A percentile compares a stretch with the other conserved stretches of the same genome.
Conservation (phyloP, 1,140 invertebrate species). For the Heliconius melpomene region DNA sequence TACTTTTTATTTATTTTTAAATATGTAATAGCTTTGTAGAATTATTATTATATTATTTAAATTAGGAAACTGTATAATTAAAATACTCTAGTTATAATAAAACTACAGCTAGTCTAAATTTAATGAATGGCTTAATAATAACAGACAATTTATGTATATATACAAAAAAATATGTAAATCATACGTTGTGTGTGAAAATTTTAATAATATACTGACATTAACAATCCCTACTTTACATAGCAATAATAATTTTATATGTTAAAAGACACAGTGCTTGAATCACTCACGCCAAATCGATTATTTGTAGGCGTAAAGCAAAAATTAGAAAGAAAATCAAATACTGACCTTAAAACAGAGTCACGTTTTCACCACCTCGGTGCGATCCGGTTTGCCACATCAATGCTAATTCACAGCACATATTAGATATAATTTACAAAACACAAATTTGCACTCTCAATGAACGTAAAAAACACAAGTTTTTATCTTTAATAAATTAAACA, state of each 20-base stretch:
- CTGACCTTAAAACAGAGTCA: slow-evolving; percentile 76
- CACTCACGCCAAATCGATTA: background rate
- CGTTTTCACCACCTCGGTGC: slow-evolving; percentile 71
- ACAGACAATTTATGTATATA: background rate
- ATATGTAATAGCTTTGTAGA: no score
- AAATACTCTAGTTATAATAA: no score
- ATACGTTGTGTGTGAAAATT: no score
- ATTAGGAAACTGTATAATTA: no score
- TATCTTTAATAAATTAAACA: slow-evolving; percentile 26
- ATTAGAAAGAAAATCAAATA: slow-evolving; percentile 46
- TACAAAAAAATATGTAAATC: background rate
- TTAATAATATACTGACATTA: no score
- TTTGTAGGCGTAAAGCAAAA: background rate
- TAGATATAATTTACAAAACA: slow-evolving; percentile 55
- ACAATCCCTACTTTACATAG: background rate
- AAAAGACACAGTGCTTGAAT: background rate
- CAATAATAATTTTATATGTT: background rate
- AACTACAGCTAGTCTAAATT: no score
- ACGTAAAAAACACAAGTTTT: slow-evolving; percentile 36
- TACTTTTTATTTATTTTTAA: no score
- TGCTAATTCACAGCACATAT: slow-evolving; percentile 67
- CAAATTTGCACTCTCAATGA: slow-evolving; percentile 61
- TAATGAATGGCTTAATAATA: no score
- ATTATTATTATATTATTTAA: no score
- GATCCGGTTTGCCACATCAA: slow-evolving; percentile 79